phyloP scores from a whole-genome alignment of 2,113 vertebrate species.

The Bos javanicus region DNA sequence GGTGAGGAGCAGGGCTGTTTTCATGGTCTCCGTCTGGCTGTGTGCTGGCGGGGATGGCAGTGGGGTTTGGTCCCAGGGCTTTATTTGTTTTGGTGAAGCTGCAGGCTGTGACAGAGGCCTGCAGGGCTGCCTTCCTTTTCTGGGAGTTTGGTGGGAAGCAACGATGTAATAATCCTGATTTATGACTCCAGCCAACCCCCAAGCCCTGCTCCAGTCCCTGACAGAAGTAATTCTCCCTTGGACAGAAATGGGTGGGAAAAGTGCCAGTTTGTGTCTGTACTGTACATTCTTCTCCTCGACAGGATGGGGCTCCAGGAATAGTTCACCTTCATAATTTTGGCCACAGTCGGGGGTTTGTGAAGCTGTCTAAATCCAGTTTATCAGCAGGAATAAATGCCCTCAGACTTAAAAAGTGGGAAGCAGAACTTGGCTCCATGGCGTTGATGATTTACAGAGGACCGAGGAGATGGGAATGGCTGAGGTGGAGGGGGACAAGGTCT shows the following conservation, averaged over 20 bases:
- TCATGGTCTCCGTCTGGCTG: fast-evolving
- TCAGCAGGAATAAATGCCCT: slow-evolving; percentile 55
- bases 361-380: slow-evolving; percentile 61
- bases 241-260: not conserved
- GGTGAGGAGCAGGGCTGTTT: not conserved
- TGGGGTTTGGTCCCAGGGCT: not conserved
- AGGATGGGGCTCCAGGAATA: slow-evolving; percentile 30
- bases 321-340: slow-evolving; percentile 56
- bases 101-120: not conserved
- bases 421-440: slow-evolving; percentile 36
- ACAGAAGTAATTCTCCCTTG: slow-evolving; percentile 48
- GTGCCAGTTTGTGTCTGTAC: not conserved
- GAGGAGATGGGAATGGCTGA: not conserved
- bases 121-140: not conserved
- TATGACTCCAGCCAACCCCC: not conserved
- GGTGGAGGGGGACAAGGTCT: not conserved
- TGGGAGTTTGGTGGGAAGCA: slow-evolving; percentile 24
- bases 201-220: slow-evolving; percentile 5
- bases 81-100: not conserved
- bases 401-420: slow-evolving; percentile 49
- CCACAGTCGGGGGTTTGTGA: not conserved
- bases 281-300: slow-evolving; percentile 33
- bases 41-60: fast-evolving
- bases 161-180: not conserved
- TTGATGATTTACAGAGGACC: slow-evolving; percentile 56